Percentiles rank a stretch among this genome's conserved stretches.
phyloP scores from a whole-genome alignment of 2,797 vertebrate species.

The Pygocentrus nattereri region DNA sequence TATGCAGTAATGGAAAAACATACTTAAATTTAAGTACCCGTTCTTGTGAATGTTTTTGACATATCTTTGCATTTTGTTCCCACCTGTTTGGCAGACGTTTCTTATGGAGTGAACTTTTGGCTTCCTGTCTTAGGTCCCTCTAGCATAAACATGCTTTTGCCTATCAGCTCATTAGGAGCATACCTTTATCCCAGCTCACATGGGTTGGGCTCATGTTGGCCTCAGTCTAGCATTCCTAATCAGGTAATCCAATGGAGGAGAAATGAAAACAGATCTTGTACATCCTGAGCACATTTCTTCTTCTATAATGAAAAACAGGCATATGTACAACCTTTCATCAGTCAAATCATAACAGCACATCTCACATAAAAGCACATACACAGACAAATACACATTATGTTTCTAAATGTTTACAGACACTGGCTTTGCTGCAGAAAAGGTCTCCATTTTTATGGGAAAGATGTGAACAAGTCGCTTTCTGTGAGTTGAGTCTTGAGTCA shows the following conservation, averaged over 20 bases:
- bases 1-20: conserved; percentile 9
- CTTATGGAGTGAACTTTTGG: not conserved
- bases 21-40: not conserved
- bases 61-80: conserved; percentile 15
- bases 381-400: too few species aligned
- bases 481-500: too few species aligned
- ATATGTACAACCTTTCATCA: not conserved
- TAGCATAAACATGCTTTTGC: conserved; percentile 28
- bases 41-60: not conserved
- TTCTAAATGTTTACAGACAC: not conserved
- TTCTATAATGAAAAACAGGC: not conserved
- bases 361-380: not conserved
- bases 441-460: too few species aligned
- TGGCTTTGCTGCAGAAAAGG: too few species aligned
- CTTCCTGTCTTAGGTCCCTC: not conserved
- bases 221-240: conserved; percentile 18
- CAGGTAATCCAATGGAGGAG: not conserved
- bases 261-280: not conserved
- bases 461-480: too few species aligned
- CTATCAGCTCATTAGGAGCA: conserved; percentile 13
- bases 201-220: conserved; percentile 18
- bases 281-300: not conserved
- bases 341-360: not conserved
- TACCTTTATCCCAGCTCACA: conserved; percentile 15
- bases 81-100: conserved; percentile 17